phyloP scores from a whole-genome alignment of 2,797 vertebrate species.

The Trematomus bernacchii region DNA sequence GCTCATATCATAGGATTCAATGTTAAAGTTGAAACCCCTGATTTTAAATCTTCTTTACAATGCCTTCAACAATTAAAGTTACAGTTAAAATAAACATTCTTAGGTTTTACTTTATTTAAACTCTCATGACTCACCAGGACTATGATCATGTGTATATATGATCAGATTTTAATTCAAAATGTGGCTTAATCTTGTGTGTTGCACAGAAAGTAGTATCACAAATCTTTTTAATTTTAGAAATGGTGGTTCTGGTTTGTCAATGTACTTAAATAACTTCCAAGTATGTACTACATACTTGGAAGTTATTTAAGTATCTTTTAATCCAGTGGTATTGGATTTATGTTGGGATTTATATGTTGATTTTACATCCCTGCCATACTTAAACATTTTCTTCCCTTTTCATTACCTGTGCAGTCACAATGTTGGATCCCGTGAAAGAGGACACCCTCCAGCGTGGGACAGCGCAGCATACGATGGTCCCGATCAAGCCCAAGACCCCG shows the following conservation, averaged over 20 bases:
- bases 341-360: not conserved
- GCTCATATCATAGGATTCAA: not conserved
- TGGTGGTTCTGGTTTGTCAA: not conserved
- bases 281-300: no score
- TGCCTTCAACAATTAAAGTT: not conserved
- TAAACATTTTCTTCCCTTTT: not conserved
- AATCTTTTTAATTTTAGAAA: not conserved
- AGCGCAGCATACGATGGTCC: conserved; percentile 77
- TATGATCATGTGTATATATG: not conserved
- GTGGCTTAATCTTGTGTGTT: no score
- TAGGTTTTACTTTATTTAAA: not conserved
- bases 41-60: no score
- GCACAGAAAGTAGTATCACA: not conserved
- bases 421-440: conserved; percentile 80
- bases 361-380: not conserved
- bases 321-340: not conserved
- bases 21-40: no score
- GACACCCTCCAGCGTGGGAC: conserved; percentile 84
- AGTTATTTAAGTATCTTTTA: no score
- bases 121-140: no score
- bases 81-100: no score
- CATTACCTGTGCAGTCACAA: conserved; percentile 83
- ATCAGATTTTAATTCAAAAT: no score
- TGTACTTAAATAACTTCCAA: no score
- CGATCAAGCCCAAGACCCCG: conserved; percentile 81